Evolutionary conservation across 37 sponge, comb jelly and placozoan genomes (phyloP).

Genomic region (Spongia lamella): DNA sequence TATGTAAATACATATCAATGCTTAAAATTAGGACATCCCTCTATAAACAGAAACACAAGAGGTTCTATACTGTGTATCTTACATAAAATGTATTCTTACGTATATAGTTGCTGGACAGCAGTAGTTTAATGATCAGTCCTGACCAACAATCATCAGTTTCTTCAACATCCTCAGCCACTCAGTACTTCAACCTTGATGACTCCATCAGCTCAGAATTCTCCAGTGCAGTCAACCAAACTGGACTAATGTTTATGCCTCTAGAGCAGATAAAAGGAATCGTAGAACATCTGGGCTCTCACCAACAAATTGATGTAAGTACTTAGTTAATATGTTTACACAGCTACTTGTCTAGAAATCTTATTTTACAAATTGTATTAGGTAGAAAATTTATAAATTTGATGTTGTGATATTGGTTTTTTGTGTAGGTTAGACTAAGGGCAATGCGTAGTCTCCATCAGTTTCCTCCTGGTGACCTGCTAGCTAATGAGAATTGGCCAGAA

Average conservation of each 20-base stretch:
- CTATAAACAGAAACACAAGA: too few species aligned
- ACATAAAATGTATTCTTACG: too few species aligned
- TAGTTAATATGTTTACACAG: too few species aligned
- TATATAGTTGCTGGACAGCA: constrained; percentile 29
- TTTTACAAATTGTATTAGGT: too few species aligned
- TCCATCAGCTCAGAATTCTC: constrained; percentile 55
- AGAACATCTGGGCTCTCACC: constrained; percentile 27
- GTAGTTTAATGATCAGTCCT: constrained; percentile 1
- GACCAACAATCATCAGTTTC: constrained; percentile 12
- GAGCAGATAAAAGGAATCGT: constrained; percentile 59
- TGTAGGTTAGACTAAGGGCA: constrained; percentile 56
- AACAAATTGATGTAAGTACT: constrained; percentile 32
- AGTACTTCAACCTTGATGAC: constrained; percentile 71
- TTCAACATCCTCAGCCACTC: constrained; percentile 57
- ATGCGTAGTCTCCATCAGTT: constrained; percentile 60
- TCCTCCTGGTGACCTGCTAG: constrained; percentile 65
- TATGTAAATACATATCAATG: too few species aligned
- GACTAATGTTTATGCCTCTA: constrained; percentile 66
- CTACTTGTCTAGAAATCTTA: too few species aligned
- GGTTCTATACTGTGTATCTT: too few species aligned
- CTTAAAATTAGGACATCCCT: too few species aligned
- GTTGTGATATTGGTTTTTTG: background rate
- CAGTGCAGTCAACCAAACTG: constrained; percentile 53
- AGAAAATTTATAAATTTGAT: too few species aligned
- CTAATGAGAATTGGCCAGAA: constrained; percentile 57